A percentile compares a stretch with the other conserved stretches of the same genome.
Conservation (phyloP, 1,140 invertebrate genomes). For the Pissodes strobi region DNA sequence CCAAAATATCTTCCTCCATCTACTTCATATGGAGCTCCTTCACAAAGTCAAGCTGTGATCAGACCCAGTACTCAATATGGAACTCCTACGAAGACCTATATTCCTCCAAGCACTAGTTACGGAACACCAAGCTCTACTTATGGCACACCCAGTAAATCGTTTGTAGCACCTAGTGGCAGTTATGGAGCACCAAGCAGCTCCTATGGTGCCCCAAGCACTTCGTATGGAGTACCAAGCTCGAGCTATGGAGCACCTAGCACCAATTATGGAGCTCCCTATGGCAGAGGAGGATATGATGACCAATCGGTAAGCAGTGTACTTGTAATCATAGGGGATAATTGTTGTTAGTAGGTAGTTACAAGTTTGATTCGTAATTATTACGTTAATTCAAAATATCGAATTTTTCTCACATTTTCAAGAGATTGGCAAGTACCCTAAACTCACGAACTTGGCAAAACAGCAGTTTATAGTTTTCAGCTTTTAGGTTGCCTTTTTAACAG, state of each 20-base stretch:
- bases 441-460: too few relatives aligned
- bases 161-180: constrained; percentile 46
- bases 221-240: too few relatives aligned
- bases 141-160: constrained; percentile 44
- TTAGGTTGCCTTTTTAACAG: too few relatives aligned
- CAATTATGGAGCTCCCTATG: not conserved
- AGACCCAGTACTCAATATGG: constrained; percentile 50
- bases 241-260: too few relatives aligned
- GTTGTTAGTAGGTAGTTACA: too few relatives aligned
- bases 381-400: too few relatives aligned
- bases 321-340: too few relatives aligned
- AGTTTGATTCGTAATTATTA: too few relatives aligned
- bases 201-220: too few relatives aligned
- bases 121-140: constrained; percentile 48
- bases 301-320: constrained; percentile 53
- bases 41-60: constrained; percentile 43
- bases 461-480: too few relatives aligned
- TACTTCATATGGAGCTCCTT: constrained; percentile 39
- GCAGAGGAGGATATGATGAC: constrained; percentile 51
- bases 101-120: constrained; percentile 44
- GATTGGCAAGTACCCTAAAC: too few relatives aligned
- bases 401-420: too few relatives aligned
- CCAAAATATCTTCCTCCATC: constrained; percentile 53
- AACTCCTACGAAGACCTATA: constrained; percentile 55
- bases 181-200: constrained; percentile 43